Evolutionary conservation across 2,888 invertebrate species (phyloP).

Genomic region (Nemurella pictetii): DNA sequence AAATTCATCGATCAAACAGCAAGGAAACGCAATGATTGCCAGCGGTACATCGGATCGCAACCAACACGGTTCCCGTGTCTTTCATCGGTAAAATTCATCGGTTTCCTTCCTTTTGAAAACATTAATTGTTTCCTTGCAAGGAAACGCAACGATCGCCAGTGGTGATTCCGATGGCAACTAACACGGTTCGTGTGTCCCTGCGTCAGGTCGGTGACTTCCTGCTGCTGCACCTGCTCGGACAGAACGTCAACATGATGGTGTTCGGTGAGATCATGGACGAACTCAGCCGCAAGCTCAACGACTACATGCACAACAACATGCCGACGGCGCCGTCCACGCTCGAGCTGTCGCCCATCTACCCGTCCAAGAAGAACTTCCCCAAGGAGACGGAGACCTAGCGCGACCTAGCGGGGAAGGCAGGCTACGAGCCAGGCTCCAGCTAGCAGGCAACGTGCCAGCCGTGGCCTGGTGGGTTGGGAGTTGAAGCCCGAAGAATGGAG

Average conservation of each 20-base stretch:
- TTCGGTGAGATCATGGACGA: slow-evolving; percentile 81
- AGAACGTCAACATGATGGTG: slow-evolving; percentile 81
- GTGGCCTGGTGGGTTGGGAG: not conserved
- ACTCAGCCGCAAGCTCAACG: slow-evolving; percentile 58
- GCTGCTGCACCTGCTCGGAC: slow-evolving; percentile 78
- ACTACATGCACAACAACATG: slow-evolving; percentile 63
- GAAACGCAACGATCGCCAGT: too few species aligned
- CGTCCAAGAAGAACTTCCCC: slow-evolving; percentile 70
- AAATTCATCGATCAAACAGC: too few species aligned
- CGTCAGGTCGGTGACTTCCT: slow-evolving; percentile 83
- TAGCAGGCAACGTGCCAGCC: not conserved
- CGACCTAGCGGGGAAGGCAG: not conserved
- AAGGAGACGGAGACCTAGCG: slow-evolving; percentile 83
- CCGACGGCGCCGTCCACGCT: slow-evolving; percentile 86
- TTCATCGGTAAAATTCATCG: too few species aligned
- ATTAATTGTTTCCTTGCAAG: too few species aligned
- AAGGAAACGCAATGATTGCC: too few species aligned
- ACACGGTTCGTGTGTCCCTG: slow-evolving; percentile 41
- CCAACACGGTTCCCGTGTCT: too few species aligned
- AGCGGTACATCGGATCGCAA: too few species aligned
- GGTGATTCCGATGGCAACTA: too few species aligned
- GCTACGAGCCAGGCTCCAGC: not conserved
- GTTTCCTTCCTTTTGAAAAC: too few species aligned
- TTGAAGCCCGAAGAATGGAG: not conserved
- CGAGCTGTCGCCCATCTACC: slow-evolving; percentile 85